Percentiles rank a stretch among this genome's conserved stretches.
Conservation (phyloP, 2,113 vertebrate genomes). For the Hassar affinis region DNA sequence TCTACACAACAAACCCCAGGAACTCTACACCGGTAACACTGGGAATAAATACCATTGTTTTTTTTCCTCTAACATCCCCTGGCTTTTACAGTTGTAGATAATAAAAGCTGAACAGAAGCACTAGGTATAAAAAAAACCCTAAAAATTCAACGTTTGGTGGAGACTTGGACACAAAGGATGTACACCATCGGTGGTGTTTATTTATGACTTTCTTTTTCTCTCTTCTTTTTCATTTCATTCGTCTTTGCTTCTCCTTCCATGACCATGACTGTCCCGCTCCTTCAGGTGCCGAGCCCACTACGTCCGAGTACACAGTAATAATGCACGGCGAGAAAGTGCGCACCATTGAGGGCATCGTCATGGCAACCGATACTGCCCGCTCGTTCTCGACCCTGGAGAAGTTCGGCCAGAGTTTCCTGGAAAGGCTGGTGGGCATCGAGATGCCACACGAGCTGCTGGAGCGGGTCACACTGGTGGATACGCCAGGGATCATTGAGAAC, state of each 20-base stretch:
- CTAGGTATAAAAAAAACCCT: neutral
- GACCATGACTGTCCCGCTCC: neutral
- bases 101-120: neutral
- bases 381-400: constrained; percentile 96
- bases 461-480: constrained; percentile 95
- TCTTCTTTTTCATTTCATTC: no score
- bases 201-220: neutral
- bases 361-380: constrained; percentile 93
- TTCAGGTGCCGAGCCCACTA: constrained; percentile 95
- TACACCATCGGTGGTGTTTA: neutral
- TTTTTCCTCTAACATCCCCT: neutral
- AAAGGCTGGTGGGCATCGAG: constrained; percentile 95
- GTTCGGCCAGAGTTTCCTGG: constrained; percentile 96
- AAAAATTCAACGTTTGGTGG: neutral
- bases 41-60: neutral
- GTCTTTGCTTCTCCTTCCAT: neutral
- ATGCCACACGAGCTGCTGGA: constrained; percentile 96
- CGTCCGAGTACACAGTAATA: constrained; percentile 95
- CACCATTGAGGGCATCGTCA: constrained; percentile 95
- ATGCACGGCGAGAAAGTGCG: constrained; percentile 96
- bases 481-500: constrained; percentile 97
- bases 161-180: neutral
- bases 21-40: constrained; percentile 91
- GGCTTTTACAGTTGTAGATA: neutral
- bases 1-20: constrained; percentile 85